Evolutionary conservation across 2,113 vertebrate genomes (phyloP).

Genomic region (Callochromis pleurospilus): DNA sequence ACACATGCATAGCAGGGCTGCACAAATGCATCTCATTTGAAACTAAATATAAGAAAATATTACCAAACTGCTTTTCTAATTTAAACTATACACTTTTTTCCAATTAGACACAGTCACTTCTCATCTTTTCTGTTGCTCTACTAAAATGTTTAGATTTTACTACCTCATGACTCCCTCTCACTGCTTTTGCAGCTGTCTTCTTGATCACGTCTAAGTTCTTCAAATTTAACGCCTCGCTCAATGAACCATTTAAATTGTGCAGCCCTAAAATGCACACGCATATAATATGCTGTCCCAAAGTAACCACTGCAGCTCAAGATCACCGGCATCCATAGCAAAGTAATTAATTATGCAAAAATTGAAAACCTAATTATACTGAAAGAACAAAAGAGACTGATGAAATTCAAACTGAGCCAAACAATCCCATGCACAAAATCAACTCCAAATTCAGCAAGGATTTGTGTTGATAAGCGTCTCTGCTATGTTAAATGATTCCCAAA

Average conservation of each 20-base stretch:
- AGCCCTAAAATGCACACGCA: conserved; percentile 8
- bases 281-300: background rate
- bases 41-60: background rate
- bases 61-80: background rate
- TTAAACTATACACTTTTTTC: background rate
- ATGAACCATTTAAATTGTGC: background rate
- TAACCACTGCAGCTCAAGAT: conserved; percentile 6
- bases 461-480: background rate
- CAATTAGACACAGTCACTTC: background rate
- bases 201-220: background rate
- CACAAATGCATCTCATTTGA: background rate
- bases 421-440: conserved; percentile 43
- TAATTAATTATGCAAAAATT: background rate
- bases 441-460: conserved; percentile 28
- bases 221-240: background rate
- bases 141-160: background rate
- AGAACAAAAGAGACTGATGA: background rate
- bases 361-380: background rate
- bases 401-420: conserved; percentile 12
- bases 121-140: background rate
- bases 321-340: conserved; percentile 3
- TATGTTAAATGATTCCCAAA: conserved; percentile 9
- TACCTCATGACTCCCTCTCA: background rate
- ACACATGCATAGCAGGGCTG: background rate
- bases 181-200: background rate